These are phyloP conservation scores for Percina caprodes DNA, from an alignment of 2,113 vertebrate genomes.

Conservation along the genomic window DNA sequence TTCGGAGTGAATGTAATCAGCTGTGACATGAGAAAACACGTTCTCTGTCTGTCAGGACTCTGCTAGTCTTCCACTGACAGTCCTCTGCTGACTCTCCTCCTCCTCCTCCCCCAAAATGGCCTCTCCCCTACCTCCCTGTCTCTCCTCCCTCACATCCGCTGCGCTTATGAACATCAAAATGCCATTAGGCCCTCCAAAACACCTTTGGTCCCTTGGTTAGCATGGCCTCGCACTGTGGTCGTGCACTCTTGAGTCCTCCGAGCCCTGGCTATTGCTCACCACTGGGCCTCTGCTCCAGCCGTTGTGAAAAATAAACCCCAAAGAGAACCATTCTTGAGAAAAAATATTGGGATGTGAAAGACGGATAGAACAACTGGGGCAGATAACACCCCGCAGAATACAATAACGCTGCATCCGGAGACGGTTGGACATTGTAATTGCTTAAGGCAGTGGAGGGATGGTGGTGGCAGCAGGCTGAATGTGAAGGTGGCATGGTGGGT, in stretches of 20 bases:
- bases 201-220: slow-evolving; percentile 79
- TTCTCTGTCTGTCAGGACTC: slow-evolving; percentile 77
- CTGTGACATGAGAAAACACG: slow-evolving; percentile 96
- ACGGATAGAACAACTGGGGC: slow-evolving; percentile 70
- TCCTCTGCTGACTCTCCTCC: slow-evolving; percentile 69
- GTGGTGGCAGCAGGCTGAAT: slow-evolving; percentile 49
- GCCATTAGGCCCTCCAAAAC: slow-evolving; percentile 93
- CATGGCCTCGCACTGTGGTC: slow-evolving; percentile 62
- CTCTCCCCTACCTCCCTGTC: slow-evolving; percentile 85
- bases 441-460: slow-evolving; percentile 56
- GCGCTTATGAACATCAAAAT: slow-evolving; percentile 98
- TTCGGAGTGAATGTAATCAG: slow-evolving; percentile 94
- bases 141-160: slow-evolving; percentile 89
- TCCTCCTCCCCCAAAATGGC: slow-evolving; percentile 82
- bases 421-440: slow-evolving; percentile 66
- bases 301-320: slow-evolving; percentile 70
- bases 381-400: slow-evolving; percentile 65
- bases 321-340: slow-evolving; percentile 59
- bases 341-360: slow-evolving; percentile 72
- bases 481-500: slow-evolving; percentile 47
- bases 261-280: slow-evolving; percentile 78
- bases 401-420: slow-evolving; percentile 65
- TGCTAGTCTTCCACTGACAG: slow-evolving; percentile 69
- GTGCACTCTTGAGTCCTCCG: slow-evolving; percentile 71
- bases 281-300: slow-evolving; percentile 82